Base-by-base conservation (phyloP, 2,797 vertebrate genomes). In the Pyrrhura leucotis region DNA sequence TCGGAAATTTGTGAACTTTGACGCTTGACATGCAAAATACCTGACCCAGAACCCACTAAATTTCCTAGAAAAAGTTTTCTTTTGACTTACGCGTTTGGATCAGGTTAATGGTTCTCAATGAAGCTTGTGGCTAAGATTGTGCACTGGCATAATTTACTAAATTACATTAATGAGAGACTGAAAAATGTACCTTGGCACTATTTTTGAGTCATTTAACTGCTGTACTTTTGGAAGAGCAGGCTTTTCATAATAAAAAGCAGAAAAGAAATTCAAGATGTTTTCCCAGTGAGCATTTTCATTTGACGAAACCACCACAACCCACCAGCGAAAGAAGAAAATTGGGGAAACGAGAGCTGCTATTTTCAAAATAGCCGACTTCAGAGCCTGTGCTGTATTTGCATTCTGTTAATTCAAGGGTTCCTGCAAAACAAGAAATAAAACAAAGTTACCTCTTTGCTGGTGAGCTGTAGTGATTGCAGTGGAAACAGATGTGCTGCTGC, bases 41-140 rank as follows among this genome's bases (percentile, higher is more conserved):
- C 65, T 89, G 91, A 86, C 85, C 74, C 65, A 61, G 85, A 96
- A 94, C 74, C 85, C 37, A 0, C 71, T 76, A 35, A 23, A 61
- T 76, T 96, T 96, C 89, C 61, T 93, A 95, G 93, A 94, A 96
- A 79, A 95, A 86, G 54, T 84, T 81, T 90, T 81, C 71, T 89
- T 93, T 69, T 91, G 69, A 85, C 56, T 76, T 90, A 4, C 0
- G 2, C 33, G 53, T 81, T 88, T 84, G 92, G 84, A 91, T 81
- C 76, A 59, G 65, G 33, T 67, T 73, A 59, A 9, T 3, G n/a
- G 71, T 87, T 89, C 44, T 88, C 50, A 23, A 4, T 33, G 53
- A 84, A 45, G 39, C 35, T 79, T 29, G 19, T 74, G 45, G 88
- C 33, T 10, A 14, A 48, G 67, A 50, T 26, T 33, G 9, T 37